Conservation (phyloP, 2,113 vertebrate genomes). For the Mustela lutreola region DNA sequence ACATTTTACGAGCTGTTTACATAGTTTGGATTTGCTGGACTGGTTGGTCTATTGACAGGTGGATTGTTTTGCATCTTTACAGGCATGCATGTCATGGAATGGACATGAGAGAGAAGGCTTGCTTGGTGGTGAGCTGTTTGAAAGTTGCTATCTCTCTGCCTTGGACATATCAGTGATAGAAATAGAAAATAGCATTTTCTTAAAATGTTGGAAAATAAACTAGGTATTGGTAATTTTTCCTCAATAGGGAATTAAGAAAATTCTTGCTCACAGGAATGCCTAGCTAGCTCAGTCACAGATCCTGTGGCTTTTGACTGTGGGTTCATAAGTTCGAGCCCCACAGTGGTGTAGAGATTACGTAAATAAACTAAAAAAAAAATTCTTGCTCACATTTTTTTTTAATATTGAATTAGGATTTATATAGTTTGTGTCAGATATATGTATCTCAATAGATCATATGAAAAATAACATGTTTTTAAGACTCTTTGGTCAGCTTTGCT, state of each 20-base stretch:
- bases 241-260: constrained; percentile 39
- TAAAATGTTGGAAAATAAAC: not conserved
- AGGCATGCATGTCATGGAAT: accelerated
- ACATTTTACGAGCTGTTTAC: not conserved
- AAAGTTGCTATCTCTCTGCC: not conserved
- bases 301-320: not conserved
- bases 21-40: not conserved
- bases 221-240: constrained; percentile 36
- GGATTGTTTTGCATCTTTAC: not conserved
- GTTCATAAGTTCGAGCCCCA: too few relatives aligned
- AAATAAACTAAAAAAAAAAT: too few relatives aligned
- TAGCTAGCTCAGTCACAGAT: not conserved
- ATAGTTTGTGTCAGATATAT: constrained; percentile 54
- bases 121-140: not conserved
- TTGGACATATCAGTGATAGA: not conserved
- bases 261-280: not conserved
- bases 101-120: not conserved
- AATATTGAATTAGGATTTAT: not conserved
- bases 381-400: not conserved
- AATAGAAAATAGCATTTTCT: not conserved
- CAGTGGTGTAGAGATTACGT: too few relatives aligned
- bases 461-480: constrained; percentile 76
- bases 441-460: constrained; percentile 66
- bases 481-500: constrained; percentile 78
- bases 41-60: not conserved